A percentile compares a stretch with the other conserved stretches of the same genome.
phyloP scores from a whole-genome alignment of 2,113 vertebrate genomes.

The Serilophus lunatus region DNA sequence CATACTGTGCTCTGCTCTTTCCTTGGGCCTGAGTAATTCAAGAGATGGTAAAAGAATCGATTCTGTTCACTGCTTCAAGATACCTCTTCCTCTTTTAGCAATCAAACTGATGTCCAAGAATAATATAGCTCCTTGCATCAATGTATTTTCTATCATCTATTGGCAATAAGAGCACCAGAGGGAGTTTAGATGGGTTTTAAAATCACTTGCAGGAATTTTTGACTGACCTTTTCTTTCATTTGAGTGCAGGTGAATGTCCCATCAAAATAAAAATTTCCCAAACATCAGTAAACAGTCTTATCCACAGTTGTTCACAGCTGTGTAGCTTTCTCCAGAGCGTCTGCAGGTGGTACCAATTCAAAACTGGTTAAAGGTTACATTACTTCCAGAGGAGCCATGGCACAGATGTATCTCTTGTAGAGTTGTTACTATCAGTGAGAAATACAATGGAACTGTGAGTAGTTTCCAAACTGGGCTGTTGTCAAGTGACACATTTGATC shows the following conservation, averaged over 20 bases:
- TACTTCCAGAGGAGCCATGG: neutral
- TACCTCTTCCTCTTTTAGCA: constrained; percentile 34
- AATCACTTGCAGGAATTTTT: constrained; percentile 25
- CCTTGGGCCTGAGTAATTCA: neutral
- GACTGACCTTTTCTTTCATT: neutral
- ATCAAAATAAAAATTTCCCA: neutral
- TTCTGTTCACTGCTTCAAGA: constrained; percentile 57
- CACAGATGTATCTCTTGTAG: neutral
- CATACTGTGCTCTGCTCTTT: neutral
- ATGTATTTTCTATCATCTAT: constrained; percentile 49
- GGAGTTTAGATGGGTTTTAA: constrained; percentile 40
- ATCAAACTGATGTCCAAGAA: constrained; percentile 60
- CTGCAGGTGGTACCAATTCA: neutral
- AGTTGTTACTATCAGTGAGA: neutral
- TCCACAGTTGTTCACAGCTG: neutral
- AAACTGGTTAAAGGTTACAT: neutral
- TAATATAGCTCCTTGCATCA: constrained; percentile 43
- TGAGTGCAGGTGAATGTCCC: neutral
- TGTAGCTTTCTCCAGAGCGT: neutral
- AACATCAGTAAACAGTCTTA: neutral
- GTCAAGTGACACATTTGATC: neutral
- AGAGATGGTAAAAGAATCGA: constrained; percentile 16
- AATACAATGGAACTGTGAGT: neutral
- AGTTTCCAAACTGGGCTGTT: neutral
- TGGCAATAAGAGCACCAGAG: constrained; percentile 31